phyloP scores from a whole-genome alignment of 2,888 invertebrate species.

The Notodromas monacha region DNA sequence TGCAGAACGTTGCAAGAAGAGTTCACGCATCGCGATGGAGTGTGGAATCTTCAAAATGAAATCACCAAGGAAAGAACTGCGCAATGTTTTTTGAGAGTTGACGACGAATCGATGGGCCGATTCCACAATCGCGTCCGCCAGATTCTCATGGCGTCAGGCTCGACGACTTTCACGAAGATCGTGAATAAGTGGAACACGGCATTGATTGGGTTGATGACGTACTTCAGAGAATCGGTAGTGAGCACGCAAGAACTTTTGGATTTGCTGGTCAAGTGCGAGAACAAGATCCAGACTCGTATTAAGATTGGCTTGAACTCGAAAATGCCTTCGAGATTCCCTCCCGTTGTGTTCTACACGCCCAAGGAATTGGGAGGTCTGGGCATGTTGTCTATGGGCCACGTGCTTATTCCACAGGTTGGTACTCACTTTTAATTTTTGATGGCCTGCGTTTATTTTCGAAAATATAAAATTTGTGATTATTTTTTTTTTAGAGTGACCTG shows the following conservation, averaged over 20 bases:
- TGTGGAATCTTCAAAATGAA: slow-evolving; percentile 99
- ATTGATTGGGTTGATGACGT: slow-evolving; percentile 94
- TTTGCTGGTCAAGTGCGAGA: slow-evolving; percentile 90
- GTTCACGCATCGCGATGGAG: slow-evolving; percentile 81
- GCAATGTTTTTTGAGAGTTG: slow-evolving; percentile 89
- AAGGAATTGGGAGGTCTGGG: slow-evolving; percentile 91
- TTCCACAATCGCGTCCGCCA: slow-evolving; percentile 97
- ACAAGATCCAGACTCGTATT: slow-evolving; percentile 97
- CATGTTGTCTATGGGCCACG: slow-evolving; percentile 99
- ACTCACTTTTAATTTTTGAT: too few species aligned
- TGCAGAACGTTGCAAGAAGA: slow-evolving; percentile 77
- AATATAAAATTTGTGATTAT: too few species aligned
- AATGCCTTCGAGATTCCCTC: slow-evolving; percentile 98
- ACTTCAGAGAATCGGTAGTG: slow-evolving; percentile 95
- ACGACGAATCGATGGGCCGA: slow-evolving; percentile 81
- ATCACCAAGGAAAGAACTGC: slow-evolving; percentile 95
- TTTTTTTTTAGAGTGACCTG: slow-evolving; percentile 40
- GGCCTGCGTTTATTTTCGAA: too few species aligned
- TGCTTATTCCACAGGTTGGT: slow-evolving; percentile 60
- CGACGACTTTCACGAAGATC: slow-evolving; percentile 98
- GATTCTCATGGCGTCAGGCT: slow-evolving; percentile 98
- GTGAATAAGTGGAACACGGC: slow-evolving; percentile 99
- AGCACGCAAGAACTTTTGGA: slow-evolving; percentile 94
- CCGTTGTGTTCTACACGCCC: slow-evolving; percentile 97
- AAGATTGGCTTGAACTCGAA: slow-evolving; percentile 99